Evolutionary conservation across 1,140 invertebrate genomes (phyloP).

Genomic region (Drosophila jambulina): DNA sequence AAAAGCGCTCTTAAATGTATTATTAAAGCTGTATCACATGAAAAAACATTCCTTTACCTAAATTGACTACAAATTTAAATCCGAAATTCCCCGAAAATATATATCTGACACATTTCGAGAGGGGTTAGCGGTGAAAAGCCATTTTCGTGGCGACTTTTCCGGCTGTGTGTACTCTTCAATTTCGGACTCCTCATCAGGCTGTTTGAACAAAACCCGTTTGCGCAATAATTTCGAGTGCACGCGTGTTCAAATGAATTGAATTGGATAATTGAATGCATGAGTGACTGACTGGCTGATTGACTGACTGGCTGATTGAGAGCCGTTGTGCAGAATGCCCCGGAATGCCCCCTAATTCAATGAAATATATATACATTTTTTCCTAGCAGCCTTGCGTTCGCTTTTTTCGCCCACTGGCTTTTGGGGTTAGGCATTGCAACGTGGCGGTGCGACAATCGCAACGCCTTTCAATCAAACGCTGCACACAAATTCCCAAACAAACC

Average conservation of each 20-base stretch:
- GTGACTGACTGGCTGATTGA: constrained; percentile 45
- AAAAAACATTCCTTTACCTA: not conserved
- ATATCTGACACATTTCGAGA: not conserved
- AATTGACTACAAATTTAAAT: not conserved
- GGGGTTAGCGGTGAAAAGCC: not conserved
- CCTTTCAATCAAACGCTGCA: constrained; percentile 75
- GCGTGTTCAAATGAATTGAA: constrained; percentile 58
- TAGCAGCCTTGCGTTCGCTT: not conserved
- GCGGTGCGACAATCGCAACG: constrained; percentile 55
- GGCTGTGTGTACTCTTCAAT: constrained; percentile 20
- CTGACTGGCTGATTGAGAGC: constrained; percentile 54
- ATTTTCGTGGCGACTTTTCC: constrained; percentile 4
- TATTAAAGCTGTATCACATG: no score
- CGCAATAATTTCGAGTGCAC: constrained; percentile 55
- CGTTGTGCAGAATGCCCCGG: constrained; percentile 20
- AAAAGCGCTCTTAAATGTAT: no score
- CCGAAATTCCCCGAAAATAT: not conserved
- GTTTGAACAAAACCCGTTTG: constrained; percentile 43
- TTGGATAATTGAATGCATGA: constrained; percentile 61
- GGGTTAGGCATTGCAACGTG: constrained; percentile 46
- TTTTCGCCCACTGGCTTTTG: constrained; percentile 6
- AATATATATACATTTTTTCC: constrained; percentile 19
- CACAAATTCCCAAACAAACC: constrained; percentile 68
- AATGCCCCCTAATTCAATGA: constrained; percentile 22
- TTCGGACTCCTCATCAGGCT: constrained; percentile 37